These are phyloP conservation scores for Prunella fulvescens DNA, from an alignment of 2,113 vertebrate genomes.

Conservation along the genomic window DNA sequence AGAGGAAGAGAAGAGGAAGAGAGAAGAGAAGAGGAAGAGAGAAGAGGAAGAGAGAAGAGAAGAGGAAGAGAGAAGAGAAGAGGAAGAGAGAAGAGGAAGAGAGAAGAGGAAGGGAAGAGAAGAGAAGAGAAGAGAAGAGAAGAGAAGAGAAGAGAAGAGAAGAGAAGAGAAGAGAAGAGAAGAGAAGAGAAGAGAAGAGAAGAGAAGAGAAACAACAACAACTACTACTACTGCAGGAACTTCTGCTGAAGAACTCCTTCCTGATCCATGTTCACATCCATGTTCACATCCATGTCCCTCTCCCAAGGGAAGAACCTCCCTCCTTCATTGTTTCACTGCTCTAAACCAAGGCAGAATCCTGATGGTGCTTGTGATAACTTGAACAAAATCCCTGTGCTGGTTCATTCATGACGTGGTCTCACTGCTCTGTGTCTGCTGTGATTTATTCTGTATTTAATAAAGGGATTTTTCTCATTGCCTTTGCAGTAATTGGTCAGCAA, in stretches of 20 bases:
- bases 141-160: not conserved
- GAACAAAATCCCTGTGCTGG: not conserved
- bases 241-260: not conserved
- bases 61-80: not conserved
- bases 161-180: not conserved
- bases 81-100: not conserved
- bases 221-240: not conserved
- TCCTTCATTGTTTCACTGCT: not conserved
- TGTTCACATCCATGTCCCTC: not conserved
- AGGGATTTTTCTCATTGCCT: not conserved
- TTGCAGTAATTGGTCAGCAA: not conserved
- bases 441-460: not conserved
- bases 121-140: not conserved
- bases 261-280: not conserved
- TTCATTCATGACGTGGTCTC: accelerated
- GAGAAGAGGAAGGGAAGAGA: not conserved
- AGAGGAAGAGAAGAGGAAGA: no score
- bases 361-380: not conserved
- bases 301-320: not conserved
- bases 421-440: not conserved
- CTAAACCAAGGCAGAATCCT: not conserved
- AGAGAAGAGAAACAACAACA: no score
- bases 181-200: not conserved
- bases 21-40: not conserved
- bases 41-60: not conserved